Conservation (phyloP, 92 coral and sea anemone genomes). For the Diadumene lineata region DNA sequence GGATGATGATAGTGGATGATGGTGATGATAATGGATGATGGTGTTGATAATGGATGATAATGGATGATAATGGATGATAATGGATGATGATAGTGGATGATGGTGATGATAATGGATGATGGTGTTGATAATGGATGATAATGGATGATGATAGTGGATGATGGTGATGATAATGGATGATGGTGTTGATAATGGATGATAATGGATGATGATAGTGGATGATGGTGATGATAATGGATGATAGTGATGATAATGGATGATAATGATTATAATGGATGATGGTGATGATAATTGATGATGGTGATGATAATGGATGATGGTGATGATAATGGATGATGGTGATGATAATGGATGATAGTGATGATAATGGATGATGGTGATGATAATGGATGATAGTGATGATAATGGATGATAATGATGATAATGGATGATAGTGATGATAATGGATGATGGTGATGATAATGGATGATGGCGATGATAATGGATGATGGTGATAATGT, state of each 20-base stretch:
- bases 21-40: background rate
- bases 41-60: background rate
- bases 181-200: background rate
- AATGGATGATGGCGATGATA: background rate
- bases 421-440: background rate
- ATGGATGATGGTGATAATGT: background rate
- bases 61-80: background rate
- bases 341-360: background rate
- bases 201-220: background rate
- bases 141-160: too few relatives aligned
- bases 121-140: background rate
- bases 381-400: background rate
- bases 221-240: background rate
- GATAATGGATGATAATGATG: background rate
- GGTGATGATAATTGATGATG: background rate
- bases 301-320: background rate
- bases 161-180: background rate
- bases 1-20: background rate
- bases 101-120: background rate
- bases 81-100: background rate
- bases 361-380: background rate
- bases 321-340: background rate
- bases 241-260: background rate
- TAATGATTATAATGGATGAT: background rate
- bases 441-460: conserved; percentile 4